Evolutionary conservation across 2,888 invertebrate species (phyloP), one percentile per base, ranked within the genome.

Genomic region (Epinotia ramella): DNA sequence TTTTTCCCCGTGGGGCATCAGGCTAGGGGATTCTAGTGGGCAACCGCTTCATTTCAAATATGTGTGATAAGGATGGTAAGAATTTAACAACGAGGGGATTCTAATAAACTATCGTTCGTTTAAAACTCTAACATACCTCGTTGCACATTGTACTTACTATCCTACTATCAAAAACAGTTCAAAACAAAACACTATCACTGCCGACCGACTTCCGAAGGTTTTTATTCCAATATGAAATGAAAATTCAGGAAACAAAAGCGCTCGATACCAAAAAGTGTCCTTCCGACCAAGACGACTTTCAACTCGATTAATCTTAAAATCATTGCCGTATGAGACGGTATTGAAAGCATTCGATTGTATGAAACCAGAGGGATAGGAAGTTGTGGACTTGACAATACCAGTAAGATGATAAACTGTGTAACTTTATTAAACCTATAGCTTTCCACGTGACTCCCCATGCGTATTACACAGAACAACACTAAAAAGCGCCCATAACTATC

Each of bases 271-370:
- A 73, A 62, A 73, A 73, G 53, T 2, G 7, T 24, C 56, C 44
- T 24, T 67, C 56, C 13, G 53, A 12, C n/a, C n/a, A 67, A 73
- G 56, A 63, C 60, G 44, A 56, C 67, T 68, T 73, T 73, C 67
- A 62, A 73, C 67, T 73, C 73, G 62, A 73, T 67, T 73, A 67
- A 62, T 62, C 67, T 40, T 67, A 73, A 67, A 67, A 53, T 13
- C 67, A 40, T 57, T 67, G 67, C 40, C 56, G 40, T 11, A 20
- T 9, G 67, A 67, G 13, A 6, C 33, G 20, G 56, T 56, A 56
- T 67, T 40, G 33, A 67, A 57, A 57, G n/a, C 12, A 18, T 67
- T 56, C 33, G 12, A 40, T 56, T 56, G 66, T 56, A 56, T 66
- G 18, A 33, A 56, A 67, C 44, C 11, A 20, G 9, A n/a, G n/a